Evolutionary conservation across 2,113 vertebrate species (phyloP), one percentile per base, ranked within the genome.

Genomic region (Pelecanoides urinatrix): DNA sequence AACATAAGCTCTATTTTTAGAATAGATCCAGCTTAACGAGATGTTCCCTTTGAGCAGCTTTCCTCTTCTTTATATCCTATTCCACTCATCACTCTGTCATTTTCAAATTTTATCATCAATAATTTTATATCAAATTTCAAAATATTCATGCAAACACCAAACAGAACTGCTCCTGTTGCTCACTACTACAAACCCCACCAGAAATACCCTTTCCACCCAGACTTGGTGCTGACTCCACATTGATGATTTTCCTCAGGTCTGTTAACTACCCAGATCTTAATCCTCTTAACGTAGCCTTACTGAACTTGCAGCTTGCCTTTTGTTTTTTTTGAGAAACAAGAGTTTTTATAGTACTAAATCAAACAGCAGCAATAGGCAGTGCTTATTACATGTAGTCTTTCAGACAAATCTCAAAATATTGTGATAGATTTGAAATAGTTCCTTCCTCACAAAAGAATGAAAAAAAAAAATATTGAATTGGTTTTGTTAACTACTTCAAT

Each of bases 1-100:
- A n/a, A 1, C 3, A 2, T 0, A 45, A 84, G 52, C 2, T 6
- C 52, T 10, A 1, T 3, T 15, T 76, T 62, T 17, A 62, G 42
- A 45, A 21, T 1, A 7, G 63, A n/a, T 34, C 55, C 92, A 77
- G 40, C 21, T 38, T 2, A 3, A 2, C 0, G 2, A 76, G 78
- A 4, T 6, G 36, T 9, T 44, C 36, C 45, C 66, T 61, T 22
- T 22, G 42, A 44, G 74, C 47, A 61, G 30, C 42, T 30, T 61
- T 32, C 16, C 20, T 47, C 44, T 11, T 40, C 1, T 0, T 15
- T 13, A 10, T 11, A 40, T 36, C 21, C 52, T 16, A 1, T 21
- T 44, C 47, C 15, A 3, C 34, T 23, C 40, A 19, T 2, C 55
- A n/a, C 30, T 6, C 11, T 16, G 10, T 1, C 50, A 27, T 22